These are phyloP conservation scores for Ryuthela nishihirai DNA, from an alignment of 2,888 invertebrate species.

Conservation along the genomic window DNA sequence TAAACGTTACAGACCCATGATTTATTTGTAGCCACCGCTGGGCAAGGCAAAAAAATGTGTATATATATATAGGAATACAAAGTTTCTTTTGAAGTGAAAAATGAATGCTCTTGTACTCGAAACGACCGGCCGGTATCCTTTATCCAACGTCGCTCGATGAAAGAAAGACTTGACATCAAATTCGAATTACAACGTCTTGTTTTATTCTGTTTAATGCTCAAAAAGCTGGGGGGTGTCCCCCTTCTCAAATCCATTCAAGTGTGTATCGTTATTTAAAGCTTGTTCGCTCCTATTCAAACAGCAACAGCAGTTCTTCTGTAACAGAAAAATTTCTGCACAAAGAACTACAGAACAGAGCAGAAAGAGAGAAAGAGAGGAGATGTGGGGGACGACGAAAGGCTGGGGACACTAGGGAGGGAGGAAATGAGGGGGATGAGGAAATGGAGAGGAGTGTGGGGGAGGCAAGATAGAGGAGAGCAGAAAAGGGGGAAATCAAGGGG, in stretches of 20 bases:
- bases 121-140: no score
- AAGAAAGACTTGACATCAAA: conserved; percentile 18
- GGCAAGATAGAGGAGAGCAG: no score
- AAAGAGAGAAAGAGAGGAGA: conserved; percentile 10
- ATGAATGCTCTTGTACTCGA: no score
- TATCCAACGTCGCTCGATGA: no score
- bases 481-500: conserved; percentile 32
- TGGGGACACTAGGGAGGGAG: conserved; percentile 2
- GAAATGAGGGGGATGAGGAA: no score
- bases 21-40: conserved; percentile 15
- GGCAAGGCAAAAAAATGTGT: conserved; percentile 11
- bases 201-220: conserved; percentile 30
- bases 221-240: no score
- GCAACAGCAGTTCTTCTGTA: conserved; percentile 6
- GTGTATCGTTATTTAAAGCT: conserved; percentile 30
- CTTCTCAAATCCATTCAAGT: conserved; percentile 24
- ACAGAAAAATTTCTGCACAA: conserved; percentile 21
- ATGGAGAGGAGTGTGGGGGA: no score
- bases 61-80: no score
- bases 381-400: conserved; percentile 5
- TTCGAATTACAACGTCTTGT: conserved; percentile 27
- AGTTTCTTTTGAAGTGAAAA: no score
- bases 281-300: conserved; percentile 8
- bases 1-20: conserved; percentile 19
- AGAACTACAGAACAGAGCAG: conserved; percentile 1